Evolutionary conservation across 35 echinoderm and acorn worm species (phyloP).

Genomic region (Heliocidaris tuberculata): DNA sequence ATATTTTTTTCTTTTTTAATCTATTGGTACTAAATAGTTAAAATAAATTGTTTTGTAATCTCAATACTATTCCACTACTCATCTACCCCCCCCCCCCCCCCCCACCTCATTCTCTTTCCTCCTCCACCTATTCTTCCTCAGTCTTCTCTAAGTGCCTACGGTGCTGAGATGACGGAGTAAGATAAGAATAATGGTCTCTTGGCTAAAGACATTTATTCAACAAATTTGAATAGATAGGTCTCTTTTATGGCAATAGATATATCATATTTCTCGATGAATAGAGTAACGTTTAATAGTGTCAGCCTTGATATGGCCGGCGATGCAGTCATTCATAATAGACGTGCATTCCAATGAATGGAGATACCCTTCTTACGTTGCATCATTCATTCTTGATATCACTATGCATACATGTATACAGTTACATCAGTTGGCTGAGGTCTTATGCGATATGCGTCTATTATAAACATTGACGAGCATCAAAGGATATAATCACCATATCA

Average conservation of each 20-base stretch:
- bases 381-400: not conserved
- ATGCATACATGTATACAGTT: not conserved
- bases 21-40: no score
- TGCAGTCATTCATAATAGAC: not conserved
- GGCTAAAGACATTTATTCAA: not conserved
- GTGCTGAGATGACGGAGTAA: not conserved
- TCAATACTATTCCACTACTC: not conserved
- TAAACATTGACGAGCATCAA: not conserved
- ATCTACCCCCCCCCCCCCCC: not conserved
- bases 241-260: not conserved
- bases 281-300: not conserved
- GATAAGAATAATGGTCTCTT: not conserved
- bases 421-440: not conserved
- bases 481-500: not conserved
- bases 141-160: not conserved
- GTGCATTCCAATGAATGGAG: not conserved
- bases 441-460: not conserved
- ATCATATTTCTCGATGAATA: not conserved
- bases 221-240: not conserved
- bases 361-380: not conserved
- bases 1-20: no score
- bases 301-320: not conserved
- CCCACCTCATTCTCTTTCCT: not conserved
- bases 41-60: not conserved
- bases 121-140: not conserved